A percentile compares a stretch with the other conserved stretches of the same genome.
Conservation (phyloP, 2,888 invertebrate species). For the Rhyacophila evoluta region DNA sequence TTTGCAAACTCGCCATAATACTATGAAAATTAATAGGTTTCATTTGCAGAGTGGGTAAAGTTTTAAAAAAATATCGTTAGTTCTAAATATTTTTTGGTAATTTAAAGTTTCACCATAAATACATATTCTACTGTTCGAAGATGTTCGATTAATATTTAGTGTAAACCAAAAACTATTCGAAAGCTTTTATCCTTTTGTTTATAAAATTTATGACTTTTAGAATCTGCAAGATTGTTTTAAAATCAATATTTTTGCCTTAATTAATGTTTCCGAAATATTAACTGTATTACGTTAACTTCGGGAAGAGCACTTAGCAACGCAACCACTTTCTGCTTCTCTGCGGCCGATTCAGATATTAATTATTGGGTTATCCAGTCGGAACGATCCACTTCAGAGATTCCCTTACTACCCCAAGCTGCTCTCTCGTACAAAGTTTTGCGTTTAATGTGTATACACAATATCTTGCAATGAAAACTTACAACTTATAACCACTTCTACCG, state of each 20-base stretch:
- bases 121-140: too few relatives aligned
- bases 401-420: not conserved
- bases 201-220: too few relatives aligned
- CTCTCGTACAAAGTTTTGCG: not conserved
- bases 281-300: not conserved
- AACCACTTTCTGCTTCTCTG: conserved; percentile 31
- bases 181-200: too few relatives aligned
- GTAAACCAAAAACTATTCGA: too few relatives aligned
- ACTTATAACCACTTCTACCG: not conserved
- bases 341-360: conserved; percentile 49
- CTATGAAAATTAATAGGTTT: too few relatives aligned
- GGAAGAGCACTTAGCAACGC: conserved; percentile 5
- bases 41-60: too few relatives aligned
- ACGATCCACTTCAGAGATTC: conserved; percentile 34
- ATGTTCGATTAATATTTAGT: too few relatives aligned
- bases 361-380: conserved; percentile 49
- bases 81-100: too few relatives aligned
- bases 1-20: too few relatives aligned
- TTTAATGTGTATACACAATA: conserved; percentile 23
- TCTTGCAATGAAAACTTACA: conserved; percentile 5
- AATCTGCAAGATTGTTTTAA: too few relatives aligned
- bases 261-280: not conserved
- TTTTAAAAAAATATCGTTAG: too few relatives aligned
- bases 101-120: too few relatives aligned
- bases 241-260: not conserved